Evolutionary conservation across 2,113 vertebrate genomes (phyloP), one percentile per base, ranked within the genome.

Genomic region (Trichomycterus rosablanca): DNA sequence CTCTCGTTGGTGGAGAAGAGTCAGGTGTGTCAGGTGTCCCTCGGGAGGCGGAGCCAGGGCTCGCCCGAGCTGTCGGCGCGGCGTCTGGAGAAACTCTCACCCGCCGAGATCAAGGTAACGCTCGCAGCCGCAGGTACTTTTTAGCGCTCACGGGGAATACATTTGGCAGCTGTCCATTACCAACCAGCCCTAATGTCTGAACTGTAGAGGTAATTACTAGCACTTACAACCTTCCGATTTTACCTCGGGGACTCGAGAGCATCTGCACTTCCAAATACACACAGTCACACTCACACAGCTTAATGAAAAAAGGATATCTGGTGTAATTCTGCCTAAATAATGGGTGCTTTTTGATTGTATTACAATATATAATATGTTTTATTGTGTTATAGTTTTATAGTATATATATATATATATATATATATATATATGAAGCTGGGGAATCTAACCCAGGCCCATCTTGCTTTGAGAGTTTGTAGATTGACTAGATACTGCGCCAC

Each of bases 1-100:
- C 82, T 98, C 78, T 88, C 92, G 63, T 92, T 97, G 84, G 84
- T 89, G 83, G 90, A 93, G 80, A 86, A 82, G 75, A 92, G 83
- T 82, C 91, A 94, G 40, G 87, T 97, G 74, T 91, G 91, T 63
- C 88, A 88, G 54, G 83, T 97, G 81, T 88, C 90, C 71, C 89
- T 97, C 83, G 65, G 78, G 85, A 82, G 50, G 69, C 95, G 88
- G 84, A 90, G 82, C 68, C 83, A 81, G 79, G 81, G 80, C 79
- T 91, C 88, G 70, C 73, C 81, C 0, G 84, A 93, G 76, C 42
- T 78, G 5, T 64, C 72, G 88, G 83, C 78, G 46, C 87, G 76
- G 75, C 87, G 74, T 63, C 35, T 82, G 51, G 91, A 94, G 79
- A 98, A 97, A 77, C 88, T 97, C 59, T 94, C 93, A 8, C 76